Conservation (phyloP, 2,797 vertebrate genomes). For the Protosalanx chinensis region DNA sequence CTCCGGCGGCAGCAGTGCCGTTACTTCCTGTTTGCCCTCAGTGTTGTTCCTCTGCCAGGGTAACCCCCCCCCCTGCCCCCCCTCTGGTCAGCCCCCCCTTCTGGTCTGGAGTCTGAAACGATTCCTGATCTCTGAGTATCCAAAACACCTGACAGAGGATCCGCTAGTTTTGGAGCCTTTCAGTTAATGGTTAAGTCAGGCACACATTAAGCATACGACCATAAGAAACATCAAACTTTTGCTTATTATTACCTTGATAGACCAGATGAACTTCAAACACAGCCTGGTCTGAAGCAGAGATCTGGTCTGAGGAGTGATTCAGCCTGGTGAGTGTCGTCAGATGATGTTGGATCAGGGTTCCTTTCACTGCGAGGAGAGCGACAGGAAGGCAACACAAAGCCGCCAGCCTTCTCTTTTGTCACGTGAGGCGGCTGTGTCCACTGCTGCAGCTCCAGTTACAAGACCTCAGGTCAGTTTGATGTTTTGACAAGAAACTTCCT, state of each 20-base stretch:
- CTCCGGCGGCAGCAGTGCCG: too few relatives aligned
- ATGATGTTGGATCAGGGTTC: slow-evolving; percentile 1
- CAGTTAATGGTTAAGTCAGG: too few relatives aligned
- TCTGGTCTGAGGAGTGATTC: neutral
- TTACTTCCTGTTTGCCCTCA: too few relatives aligned
- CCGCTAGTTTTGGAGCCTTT: too few relatives aligned
- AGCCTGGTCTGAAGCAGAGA: neutral
- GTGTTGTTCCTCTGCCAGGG: too few relatives aligned
- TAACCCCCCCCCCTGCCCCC: too few relatives aligned
- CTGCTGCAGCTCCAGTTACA: neutral
- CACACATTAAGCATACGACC: too few relatives aligned
- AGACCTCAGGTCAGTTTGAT: neutral
- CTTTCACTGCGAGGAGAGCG: slow-evolving; percentile 20
- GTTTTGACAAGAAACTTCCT: neutral
- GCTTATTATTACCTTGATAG: neutral
- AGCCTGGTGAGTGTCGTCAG: neutral
- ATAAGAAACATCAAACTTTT: too few relatives aligned
- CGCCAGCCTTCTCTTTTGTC: slow-evolving; percentile 3
- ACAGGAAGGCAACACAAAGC: slow-evolving; percentile 9
- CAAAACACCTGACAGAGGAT: too few relatives aligned
- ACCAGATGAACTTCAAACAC: neutral
- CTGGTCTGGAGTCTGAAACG: too few relatives aligned
- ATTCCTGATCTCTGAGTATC: too few relatives aligned
- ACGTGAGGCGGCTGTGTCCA: neutral
- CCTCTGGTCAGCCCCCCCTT: too few relatives aligned